Percentiles rank a stretch among this genome's conserved stretches.
Evolutionary conservation across 1,140 invertebrate species (phyloP).

Genomic region (Brachionus koreanus): DNA sequence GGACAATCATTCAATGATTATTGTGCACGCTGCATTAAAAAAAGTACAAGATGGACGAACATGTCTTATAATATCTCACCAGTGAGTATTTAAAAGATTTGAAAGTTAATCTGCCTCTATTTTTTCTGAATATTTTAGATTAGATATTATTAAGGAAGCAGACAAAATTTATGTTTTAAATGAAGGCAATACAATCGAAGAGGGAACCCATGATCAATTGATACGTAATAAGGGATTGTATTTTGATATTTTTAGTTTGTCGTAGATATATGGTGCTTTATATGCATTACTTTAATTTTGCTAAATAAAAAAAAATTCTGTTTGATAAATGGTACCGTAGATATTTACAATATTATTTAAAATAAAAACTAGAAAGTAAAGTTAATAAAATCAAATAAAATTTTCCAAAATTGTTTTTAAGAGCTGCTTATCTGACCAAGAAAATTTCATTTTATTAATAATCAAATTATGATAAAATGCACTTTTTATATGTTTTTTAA

Average conservation of each 20-base stretch:
- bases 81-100: conserved; percentile 52
- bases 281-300: no score
- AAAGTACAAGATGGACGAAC: conserved; percentile 53
- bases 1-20: not conserved
- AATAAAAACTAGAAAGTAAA: no score
- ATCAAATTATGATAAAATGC: no score
- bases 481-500: no score
- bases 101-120: not conserved
- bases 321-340: no score
- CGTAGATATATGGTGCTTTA: not conserved
- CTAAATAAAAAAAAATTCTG: no score
- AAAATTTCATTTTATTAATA: no score
- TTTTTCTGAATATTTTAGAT: conserved; percentile 48
- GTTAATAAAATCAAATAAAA: no score
- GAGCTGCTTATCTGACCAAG: no score
- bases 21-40: conserved; percentile 53
- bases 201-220: conserved; percentile 61
- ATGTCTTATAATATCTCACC: conserved; percentile 55
- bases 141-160: conserved; percentile 86
- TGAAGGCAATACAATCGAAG: conserved; percentile 82
- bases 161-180: conserved; percentile 85
- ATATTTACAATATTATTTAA: no score
- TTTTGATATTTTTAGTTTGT: conserved; percentile 1
- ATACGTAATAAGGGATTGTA: not conserved
- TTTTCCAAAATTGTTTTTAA: no score